Evolutionary conservation across 2,797 vertebrate species (phyloP), one percentile per base, ranked within the genome.

Genomic region (Semotilus atromaculatus): DNA sequence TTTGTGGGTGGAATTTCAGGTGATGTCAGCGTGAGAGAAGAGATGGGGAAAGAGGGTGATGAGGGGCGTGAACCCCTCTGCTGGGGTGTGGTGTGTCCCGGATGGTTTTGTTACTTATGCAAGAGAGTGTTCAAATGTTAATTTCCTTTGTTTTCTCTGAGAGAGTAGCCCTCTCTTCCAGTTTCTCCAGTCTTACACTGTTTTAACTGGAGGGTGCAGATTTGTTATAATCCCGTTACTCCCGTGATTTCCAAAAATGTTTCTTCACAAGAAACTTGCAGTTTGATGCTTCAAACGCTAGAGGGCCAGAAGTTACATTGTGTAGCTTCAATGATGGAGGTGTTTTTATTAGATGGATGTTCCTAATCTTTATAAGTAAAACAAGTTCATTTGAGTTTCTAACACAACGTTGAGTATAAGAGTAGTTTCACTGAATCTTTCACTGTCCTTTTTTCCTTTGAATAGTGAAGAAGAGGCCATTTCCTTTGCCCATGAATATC

Each of bases 381-480:
- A 58, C 55, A 58, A 60, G 16, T 51, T 48, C 0, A 73, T 31
- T 51, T 11, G 7, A 51, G 7, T 51, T 72, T 31, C 43, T 73
- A 29, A 31, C 48, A 4, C 11, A 5, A 71, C 23, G 11, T 68
- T 36, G 34, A 10, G 38, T 23, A 36, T 23, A 11, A 67, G 1
- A 38, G 18, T 64, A 14, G 7, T 31, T 8, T 48, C 45, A 48
- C 14, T 48, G 14, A 48, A 16, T 34, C 29, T 53, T 53, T 31
- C 18, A 31, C 23, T 77, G 23, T n/a, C 48, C 13, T 16, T 34
- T 70, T 77, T 3, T 72, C 80, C 66, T 79, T 0, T 90, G 48
- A 87, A 10, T 83, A 99, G 97, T 88, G 89, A 92, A 29, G 95
- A 96, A 1, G 97, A 97, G 68, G 97, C 97, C 0, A 90, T 93